Conservation (phyloP, 1,140 invertebrate genomes). For the Zelostemma sp. region DNA sequence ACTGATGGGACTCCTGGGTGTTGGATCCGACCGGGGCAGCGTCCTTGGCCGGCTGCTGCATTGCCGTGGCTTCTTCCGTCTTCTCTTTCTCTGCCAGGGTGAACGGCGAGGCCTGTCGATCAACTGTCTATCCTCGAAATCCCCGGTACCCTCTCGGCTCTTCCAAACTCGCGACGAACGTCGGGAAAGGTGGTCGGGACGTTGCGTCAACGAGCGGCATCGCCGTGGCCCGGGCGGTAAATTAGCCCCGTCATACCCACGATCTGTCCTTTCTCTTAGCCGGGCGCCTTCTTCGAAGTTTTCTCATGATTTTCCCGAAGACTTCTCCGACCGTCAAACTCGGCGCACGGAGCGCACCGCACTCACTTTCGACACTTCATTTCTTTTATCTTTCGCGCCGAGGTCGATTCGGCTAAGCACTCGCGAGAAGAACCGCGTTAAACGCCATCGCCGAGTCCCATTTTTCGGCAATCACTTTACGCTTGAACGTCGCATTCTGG, state of each 20-base stretch:
- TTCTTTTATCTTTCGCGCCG: neutral
- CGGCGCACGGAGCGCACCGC: neutral
- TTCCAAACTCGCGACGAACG: constrained; percentile 17
- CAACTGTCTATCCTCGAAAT: neutral
- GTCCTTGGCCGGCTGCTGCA: constrained; percentile 65
- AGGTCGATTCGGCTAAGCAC: too few species aligned
- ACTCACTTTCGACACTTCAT: neutral
- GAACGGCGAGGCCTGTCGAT: constrained; percentile 14
- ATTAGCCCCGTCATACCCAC: constrained; percentile 45
- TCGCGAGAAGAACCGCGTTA: constrained; percentile 18
- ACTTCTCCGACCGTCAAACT: neutral
- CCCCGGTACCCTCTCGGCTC: constrained; percentile 13
- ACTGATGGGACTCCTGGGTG: constrained; percentile 85
- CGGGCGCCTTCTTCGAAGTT: constrained; percentile 53
- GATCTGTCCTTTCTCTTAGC: constrained; percentile 47
- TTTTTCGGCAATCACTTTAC: neutral
- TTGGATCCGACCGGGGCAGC: constrained; percentile 63
- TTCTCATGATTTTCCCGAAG: constrained; percentile 48
- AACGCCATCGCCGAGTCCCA: constrained; percentile 28
- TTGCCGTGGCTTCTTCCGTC: constrained; percentile 40
- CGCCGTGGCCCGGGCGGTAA: constrained; percentile 4
- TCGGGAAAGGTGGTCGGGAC: constrained; percentile 2
- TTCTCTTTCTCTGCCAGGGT: constrained; percentile 54
- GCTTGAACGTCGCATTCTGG: constrained; percentile 4
- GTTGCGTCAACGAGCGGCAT: constrained; percentile 16